phyloP scores from a whole-genome alignment of 2,797 vertebrate genomes.

The Bufotes viridis region DNA sequence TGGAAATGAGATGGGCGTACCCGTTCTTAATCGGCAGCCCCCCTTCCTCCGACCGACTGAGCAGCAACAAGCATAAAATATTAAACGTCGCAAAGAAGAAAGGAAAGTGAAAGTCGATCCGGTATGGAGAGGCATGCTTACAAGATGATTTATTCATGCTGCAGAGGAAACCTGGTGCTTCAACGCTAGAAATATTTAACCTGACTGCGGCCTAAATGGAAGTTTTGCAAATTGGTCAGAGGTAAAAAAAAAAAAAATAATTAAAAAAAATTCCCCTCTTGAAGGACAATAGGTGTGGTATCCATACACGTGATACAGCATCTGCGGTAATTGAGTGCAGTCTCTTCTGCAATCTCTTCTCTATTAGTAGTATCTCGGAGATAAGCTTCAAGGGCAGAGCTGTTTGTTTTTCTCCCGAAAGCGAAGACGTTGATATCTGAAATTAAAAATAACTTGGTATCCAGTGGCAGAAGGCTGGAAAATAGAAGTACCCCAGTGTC shows the following conservation, averaged over 20 bases:
- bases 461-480: not conserved
- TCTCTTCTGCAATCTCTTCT: not conserved
- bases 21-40: not conserved
- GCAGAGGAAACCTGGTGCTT: not conserved
- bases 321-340: not conserved
- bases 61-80: not conserved
- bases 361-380: not conserved
- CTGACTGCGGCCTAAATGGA: too few species aligned
- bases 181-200: not conserved
- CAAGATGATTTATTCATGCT: not conserved
- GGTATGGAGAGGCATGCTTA: not conserved
- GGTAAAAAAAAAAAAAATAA: too few species aligned
- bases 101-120: slow-evolving; percentile 45
- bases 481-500: not conserved
- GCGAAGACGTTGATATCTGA: not conserved
- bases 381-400: slow-evolving; percentile 17
- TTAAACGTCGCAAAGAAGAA: slow-evolving; percentile 20
- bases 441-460: not conserved
- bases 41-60: not conserved
- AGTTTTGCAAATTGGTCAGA: not conserved
- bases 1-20: slow-evolving; percentile 19
- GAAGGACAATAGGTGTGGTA: not conserved
- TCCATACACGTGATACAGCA: not conserved
- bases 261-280: too few species aligned
- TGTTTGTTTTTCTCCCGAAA: not conserved